Conservation (phyloP, 2,797 vertebrate genomes). For the Dipus sagitta region DNA sequence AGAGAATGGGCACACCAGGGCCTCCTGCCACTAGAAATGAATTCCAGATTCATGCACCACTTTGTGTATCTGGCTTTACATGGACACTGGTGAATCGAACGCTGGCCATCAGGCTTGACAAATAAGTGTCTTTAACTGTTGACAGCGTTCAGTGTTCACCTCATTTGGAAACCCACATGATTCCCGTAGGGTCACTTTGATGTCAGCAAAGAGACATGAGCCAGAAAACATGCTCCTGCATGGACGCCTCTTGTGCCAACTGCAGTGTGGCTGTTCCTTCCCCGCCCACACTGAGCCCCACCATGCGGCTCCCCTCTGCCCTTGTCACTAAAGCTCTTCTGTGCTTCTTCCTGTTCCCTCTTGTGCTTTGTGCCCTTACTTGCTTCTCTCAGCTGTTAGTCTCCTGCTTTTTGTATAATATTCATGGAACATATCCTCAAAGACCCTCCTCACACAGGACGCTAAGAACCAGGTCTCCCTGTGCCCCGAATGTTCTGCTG, state of each 20-base stretch:
- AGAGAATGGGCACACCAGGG: no score
- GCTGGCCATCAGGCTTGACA: no score
- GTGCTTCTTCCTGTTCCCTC: neutral
- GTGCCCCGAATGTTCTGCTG: neutral
- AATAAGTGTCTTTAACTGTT: no score
- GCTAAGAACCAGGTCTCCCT: neutral
- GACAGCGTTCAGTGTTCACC: neutral
- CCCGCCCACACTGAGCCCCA: accelerated
- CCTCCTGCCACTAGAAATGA: neutral
- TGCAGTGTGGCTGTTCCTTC: accelerated
- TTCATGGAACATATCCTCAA: constrained; percentile 18
- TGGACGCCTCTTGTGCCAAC: accelerated
- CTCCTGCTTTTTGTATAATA: neutral
- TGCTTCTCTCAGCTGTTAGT: neutral
- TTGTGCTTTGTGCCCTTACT: neutral
- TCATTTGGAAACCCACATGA: neutral
- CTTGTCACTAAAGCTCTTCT: neutral
- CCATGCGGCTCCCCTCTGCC: accelerated
- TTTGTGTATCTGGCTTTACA: no score
- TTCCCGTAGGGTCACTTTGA: no score
- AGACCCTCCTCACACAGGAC: neutral
- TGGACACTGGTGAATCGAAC: no score
- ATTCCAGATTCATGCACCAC: no score
- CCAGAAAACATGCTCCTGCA: neutral
- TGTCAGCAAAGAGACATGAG: no score